These are phyloP conservation scores for Triplophysa dalaica DNA, from an alignment of 2,113 vertebrate genomes.

Conservation along the genomic window DNA sequence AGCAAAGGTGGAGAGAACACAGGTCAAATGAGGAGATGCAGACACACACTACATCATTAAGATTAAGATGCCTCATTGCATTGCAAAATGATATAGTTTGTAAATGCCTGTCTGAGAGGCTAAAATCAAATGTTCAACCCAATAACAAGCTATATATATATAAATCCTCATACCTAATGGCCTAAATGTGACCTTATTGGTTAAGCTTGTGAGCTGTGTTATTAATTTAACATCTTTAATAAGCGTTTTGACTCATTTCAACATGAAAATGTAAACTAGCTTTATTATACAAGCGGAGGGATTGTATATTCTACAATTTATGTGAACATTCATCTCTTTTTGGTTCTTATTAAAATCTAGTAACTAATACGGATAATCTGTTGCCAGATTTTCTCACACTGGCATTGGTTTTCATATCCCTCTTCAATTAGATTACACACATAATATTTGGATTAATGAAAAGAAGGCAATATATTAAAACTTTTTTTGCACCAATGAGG, in stretches of 20 bases:
- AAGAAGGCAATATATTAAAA: conserved; percentile 57
- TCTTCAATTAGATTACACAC: conserved; percentile 58
- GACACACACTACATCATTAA: conserved; percentile 49
- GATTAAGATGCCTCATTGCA: conserved; percentile 48
- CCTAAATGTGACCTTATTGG: background rate
- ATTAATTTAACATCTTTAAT: background rate
- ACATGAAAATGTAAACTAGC: background rate
- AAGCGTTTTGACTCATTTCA: background rate
- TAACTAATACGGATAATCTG: conserved; percentile 67
- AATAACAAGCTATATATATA: background rate
- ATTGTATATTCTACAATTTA: conserved; percentile 8
- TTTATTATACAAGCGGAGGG: background rate
- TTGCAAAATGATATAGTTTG: conserved; percentile 16
- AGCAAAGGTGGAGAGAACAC: conserved; percentile 55
- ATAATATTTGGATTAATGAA: conserved; percentile 50
- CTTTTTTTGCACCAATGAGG: no score
- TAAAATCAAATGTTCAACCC: background rate
- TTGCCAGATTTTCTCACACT: conserved; percentile 61
- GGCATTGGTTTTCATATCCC: conserved; percentile 66
- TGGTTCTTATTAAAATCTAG: conserved; percentile 4
- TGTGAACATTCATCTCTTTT: background rate
- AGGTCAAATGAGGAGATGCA: conserved; percentile 52
- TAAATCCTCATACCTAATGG: background rate
- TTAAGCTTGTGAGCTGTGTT: background rate
- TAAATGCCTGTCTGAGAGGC: conserved; percentile 12